Evolutionary conservation across 2,797 vertebrate genomes (phyloP).

Genomic region (Melanotaenia pygmaea): DNA sequence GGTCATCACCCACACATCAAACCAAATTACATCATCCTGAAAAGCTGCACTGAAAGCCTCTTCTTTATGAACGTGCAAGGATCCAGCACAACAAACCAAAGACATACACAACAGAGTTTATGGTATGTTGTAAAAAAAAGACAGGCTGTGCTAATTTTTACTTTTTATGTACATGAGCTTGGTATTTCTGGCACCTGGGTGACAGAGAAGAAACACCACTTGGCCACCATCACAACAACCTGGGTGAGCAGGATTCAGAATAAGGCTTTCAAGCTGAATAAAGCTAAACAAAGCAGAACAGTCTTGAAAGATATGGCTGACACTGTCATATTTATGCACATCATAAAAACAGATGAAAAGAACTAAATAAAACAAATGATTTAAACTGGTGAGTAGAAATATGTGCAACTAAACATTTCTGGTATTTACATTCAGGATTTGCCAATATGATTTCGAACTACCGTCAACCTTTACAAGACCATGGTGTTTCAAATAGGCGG

Average conservation of each 20-base stretch:
- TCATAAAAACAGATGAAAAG: too few species aligned
- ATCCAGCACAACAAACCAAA: constrained; percentile 12
- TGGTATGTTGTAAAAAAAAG: constrained; percentile 39
- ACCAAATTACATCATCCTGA: constrained; percentile 67
- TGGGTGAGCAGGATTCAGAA: constrained; percentile 51
- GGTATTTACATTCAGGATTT: background rate
- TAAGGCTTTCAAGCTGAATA: constrained; percentile 26
- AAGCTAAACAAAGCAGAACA: background rate
- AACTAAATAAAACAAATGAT: too few species aligned
- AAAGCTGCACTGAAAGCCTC: constrained; percentile 37
- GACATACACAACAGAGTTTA: constrained; percentile 26
- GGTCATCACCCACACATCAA: constrained; percentile 67
- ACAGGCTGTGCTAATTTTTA: constrained; percentile 36
- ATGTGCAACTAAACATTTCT: background rate
- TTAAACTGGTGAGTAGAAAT: too few species aligned
- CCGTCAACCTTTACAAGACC: too few species aligned
- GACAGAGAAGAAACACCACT: constrained; percentile 74
- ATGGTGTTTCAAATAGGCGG: background rate
- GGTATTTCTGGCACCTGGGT: constrained; percentile 71
- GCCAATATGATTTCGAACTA: background rate
- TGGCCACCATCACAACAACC: constrained; percentile 57
- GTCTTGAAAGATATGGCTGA: too few species aligned
- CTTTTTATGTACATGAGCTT: constrained; percentile 38
- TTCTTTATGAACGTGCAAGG: constrained; percentile 26
- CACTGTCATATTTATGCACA: too few species aligned